Evolutionary conservation across 53 echinoderm and acorn worm genomes (phyloP), one percentile per base, ranked within the genome.

Genomic region (Henricia sp.): DNA sequence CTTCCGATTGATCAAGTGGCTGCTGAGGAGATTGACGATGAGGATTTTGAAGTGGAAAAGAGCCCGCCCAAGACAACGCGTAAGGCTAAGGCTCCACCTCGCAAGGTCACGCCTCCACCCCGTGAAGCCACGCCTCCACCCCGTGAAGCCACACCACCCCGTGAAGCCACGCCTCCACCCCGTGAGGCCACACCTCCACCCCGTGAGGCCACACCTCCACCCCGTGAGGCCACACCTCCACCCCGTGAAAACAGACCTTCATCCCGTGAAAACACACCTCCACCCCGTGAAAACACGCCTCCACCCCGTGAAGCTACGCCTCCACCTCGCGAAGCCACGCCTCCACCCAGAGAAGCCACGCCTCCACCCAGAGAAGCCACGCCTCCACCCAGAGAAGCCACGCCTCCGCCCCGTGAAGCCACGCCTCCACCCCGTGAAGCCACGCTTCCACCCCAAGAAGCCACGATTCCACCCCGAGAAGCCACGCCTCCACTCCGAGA

Each of bases 21-120:
- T n/a, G 99, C 99, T 9, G 99, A 99, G 65, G 99, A 99, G 52
- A 85, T 99, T 1, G 99, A 99, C 1, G 99, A 99, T 1, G 97
- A 97, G 37, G 90, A 76, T 1, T 29, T 40, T 11, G 48, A 35
- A 50, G 42, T 32, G 21, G 23, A 76, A 1, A 36, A 34, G 2
- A 14, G 11, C 35, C 12, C 2, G 33, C 56, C n/a, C n/a, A n/a
- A n/a, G n/a, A n/a, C n/a, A n/a, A n/a, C n/a, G n/a, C n/a, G n/a
- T n/a, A n/a, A n/a, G n/a, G n/a, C n/a, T n/a, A n/a, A n/a, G n/a
- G n/a, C n/a, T n/a, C n/a, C 25, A 13, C 70, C 30, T 52, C 86
- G 38, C 39, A 21, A 51, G 19, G 44, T 4, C 53, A 26, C 41
- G 40, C 2, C 40, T 21, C 46, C 50, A 17, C 51, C 71, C 51